A percentile compares a stretch with the other conserved stretches of the same genome.
These are phyloP conservation scores for Epinotia nisella DNA, from an alignment of 2,888 invertebrate genomes.

Conservation along the genomic window DNA sequence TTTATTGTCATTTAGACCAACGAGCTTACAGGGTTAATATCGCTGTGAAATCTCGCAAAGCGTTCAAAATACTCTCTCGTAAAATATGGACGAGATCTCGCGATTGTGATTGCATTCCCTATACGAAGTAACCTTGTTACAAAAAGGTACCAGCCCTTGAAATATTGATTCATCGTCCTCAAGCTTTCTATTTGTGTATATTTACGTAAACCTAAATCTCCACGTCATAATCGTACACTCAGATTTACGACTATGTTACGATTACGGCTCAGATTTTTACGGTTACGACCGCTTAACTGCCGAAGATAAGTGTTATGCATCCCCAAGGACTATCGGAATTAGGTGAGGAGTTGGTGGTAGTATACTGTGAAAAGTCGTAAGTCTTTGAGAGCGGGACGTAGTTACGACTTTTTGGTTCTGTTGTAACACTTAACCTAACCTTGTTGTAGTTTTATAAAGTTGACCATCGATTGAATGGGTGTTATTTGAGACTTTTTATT, in stretches of 20 bases:
- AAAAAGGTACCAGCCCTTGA: neutral
- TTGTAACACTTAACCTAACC: neutral
- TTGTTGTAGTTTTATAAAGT: constrained; percentile 14
- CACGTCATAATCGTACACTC: constrained; percentile 11
- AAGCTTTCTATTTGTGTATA: constrained; percentile 19
- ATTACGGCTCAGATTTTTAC: constrained; percentile 23
- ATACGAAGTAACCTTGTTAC: no score
- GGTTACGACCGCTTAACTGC: constrained; percentile 17
- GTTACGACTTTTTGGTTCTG: neutral
- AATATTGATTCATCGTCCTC: neutral
- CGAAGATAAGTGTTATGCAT: constrained; percentile 24
- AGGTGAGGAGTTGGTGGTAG: neutral
- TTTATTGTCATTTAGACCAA: no score
- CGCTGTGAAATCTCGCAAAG: no score
- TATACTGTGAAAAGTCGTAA: neutral
- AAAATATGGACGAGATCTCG: no score
- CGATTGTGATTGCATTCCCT: no score
- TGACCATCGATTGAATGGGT: constrained; percentile 1
- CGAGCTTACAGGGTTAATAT: no score
- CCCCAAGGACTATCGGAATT: constrained; percentile 13
- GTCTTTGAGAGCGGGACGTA: neutral
- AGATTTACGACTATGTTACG: constrained; percentile 13
- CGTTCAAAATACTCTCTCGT: no score
- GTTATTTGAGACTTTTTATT: neutral
- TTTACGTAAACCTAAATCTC: neutral